These are phyloP conservation scores for Eremophila alpestris DNA, from an alignment of 2,797 vertebrate genomes.

Conservation along the genomic window DNA sequence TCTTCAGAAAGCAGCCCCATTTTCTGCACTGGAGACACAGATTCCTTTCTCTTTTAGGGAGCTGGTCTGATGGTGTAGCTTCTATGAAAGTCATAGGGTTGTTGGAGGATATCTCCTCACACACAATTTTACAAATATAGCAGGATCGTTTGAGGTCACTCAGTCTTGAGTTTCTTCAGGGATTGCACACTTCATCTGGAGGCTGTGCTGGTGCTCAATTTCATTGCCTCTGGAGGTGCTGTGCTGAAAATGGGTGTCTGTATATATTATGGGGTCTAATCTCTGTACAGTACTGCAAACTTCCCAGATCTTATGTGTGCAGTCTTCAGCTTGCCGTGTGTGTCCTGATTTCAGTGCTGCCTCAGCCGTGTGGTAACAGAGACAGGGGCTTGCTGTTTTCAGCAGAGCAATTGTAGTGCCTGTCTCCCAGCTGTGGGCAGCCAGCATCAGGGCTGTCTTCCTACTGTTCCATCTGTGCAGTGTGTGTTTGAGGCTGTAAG, in stretches of 20 bases:
- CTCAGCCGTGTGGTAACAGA: accelerated
- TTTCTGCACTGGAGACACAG: accelerated
- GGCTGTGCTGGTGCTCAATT: not conserved
- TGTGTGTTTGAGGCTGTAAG: not conserved
- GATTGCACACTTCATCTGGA: not conserved
- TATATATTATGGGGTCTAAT: not conserved
- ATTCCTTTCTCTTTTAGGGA: not conserved
- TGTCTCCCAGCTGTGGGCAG: accelerated
- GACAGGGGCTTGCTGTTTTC: not conserved
- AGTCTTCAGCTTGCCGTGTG: not conserved
- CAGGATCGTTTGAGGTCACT: slow-evolving; percentile 14
- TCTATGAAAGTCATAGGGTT: not conserved
- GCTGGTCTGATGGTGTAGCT: not conserved
- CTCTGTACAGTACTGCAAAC: not conserved
- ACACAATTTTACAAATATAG: slow-evolving; percentile 41
- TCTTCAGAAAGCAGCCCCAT: not conserved
- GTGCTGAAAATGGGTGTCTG: not conserved
- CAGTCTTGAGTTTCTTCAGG: slow-evolving; percentile 42
- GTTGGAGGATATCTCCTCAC: not conserved
- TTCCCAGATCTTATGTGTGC: accelerated
- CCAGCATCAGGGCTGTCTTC: not conserved
- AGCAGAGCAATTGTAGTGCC: not conserved
- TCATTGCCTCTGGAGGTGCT: not conserved
- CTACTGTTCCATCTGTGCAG: not conserved
- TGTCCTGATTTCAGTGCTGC: slow-evolving; percentile 20